Conservation (phyloP, 2,797 vertebrate species). For the Rhabdomys pumilio region DNA sequence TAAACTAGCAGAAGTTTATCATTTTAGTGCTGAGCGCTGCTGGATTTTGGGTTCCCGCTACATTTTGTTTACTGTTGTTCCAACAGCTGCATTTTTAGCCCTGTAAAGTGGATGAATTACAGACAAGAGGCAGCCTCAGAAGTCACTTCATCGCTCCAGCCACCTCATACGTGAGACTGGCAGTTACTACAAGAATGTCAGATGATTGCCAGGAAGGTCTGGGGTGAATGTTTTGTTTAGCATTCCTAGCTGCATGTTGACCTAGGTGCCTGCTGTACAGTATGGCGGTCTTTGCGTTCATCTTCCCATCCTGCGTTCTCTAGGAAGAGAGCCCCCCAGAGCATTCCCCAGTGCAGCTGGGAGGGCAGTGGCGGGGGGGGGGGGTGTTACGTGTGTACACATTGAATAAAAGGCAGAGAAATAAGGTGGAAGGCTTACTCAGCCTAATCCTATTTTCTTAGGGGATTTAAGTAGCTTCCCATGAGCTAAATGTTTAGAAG, state of each 20-base stretch:
- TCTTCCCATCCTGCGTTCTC: not conserved
- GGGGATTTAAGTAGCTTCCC: conserved; percentile 1
- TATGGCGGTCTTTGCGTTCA: not conserved
- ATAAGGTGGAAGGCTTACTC: not conserved
- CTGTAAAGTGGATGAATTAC: not conserved
- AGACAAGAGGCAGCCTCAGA: not conserved
- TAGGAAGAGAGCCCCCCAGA: conserved; percentile 17
- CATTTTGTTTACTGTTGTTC: not conserved
- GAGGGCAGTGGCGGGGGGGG: not conserved
- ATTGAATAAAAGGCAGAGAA: conserved; percentile 19
- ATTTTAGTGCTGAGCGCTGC: not conserved
- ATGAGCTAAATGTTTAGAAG: conserved; percentile 58
- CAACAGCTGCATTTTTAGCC: not conserved
- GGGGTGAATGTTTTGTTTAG: conserved; percentile 1
- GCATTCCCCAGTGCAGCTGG: not conserved
- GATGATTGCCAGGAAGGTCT: not conserved
- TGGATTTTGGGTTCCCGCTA: not conserved
- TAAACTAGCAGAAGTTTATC: not conserved
- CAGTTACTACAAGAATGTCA: not conserved
- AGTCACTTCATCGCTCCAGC: not conserved
- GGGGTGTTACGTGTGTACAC: not conserved
- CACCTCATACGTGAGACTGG: not conserved
- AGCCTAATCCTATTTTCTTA: conserved; percentile 27
- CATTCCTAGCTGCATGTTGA: not conserved
- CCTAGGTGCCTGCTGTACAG: not conserved